A percentile compares a stretch with the other conserved stretches of the same genome.
phyloP scores from a whole-genome alignment of 2,888 invertebrate genomes.

The Agonopterix subpropinquella region DNA sequence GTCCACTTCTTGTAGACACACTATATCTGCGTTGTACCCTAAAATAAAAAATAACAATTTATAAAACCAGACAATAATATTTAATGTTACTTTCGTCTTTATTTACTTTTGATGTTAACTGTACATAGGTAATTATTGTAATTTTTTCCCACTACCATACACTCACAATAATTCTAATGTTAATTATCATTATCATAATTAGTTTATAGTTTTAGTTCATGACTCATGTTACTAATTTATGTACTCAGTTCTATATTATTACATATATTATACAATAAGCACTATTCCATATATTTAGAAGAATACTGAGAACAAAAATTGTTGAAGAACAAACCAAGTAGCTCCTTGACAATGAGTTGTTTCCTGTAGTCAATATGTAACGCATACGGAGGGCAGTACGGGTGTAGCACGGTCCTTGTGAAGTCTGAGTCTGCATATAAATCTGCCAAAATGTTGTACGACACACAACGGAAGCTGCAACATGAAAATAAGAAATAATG shows the following conservation, averaged over 20 bases:
- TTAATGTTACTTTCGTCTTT: too few relatives aligned
- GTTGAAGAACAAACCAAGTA: conserved; percentile 76
- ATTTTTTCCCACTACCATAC: too few relatives aligned
- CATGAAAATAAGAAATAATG: background rate
- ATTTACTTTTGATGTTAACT: too few relatives aligned
- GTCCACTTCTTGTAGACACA: conserved; percentile 97
- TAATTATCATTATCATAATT: too few relatives aligned
- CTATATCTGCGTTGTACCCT: conserved; percentile 94
- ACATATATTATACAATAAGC: conserved; percentile 8
- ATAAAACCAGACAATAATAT: too few relatives aligned
- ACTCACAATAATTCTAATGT: too few relatives aligned
- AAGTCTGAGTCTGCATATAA: conserved; percentile 91
- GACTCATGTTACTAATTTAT: too few relatives aligned
- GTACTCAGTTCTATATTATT: too few relatives aligned
- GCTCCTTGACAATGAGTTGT: conserved; percentile 88
- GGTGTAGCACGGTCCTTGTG: conserved; percentile 82
- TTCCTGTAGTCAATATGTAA: conserved; percentile 90
- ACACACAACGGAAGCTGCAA: conserved; percentile 83
- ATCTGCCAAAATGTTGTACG: conserved; percentile 95
- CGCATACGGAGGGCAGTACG: conserved; percentile 90
- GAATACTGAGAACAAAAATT: background rate
- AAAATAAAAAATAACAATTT: background rate
- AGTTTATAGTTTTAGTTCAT: too few relatives aligned
- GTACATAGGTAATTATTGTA: too few relatives aligned
- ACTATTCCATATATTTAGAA: background rate